phyloP scores from a whole-genome alignment of 2,888 invertebrate genomes.

The Dolichopus griseipennis region DNA sequence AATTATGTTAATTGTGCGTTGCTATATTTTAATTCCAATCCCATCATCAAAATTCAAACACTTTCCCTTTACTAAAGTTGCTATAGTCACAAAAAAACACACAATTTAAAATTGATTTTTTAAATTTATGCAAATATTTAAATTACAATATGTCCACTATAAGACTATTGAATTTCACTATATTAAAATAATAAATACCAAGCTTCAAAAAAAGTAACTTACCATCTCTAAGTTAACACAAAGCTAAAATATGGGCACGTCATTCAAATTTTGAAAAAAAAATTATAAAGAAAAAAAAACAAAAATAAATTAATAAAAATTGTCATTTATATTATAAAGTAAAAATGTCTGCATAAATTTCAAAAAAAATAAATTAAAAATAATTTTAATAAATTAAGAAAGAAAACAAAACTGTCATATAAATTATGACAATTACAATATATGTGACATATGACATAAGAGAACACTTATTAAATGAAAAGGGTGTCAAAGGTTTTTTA shows the following conservation, averaged over 20 bases:
- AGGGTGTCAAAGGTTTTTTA: background rate
- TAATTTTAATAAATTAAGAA: background rate
- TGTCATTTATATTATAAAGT: background rate
- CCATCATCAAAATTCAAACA: background rate
- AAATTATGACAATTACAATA: background rate
- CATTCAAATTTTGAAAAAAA: too few species aligned
- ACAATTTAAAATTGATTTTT: background rate
- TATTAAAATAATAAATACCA: too few species aligned
- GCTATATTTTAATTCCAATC: background rate
- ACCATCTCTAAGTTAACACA: background rate
- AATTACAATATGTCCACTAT: background rate
- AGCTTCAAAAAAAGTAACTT: background rate
- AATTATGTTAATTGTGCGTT: background rate
- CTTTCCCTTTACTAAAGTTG: background rate
- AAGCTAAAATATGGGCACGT: too few species aligned
- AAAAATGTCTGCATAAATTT: background rate
- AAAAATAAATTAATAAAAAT: background rate
- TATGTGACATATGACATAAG: background rate
- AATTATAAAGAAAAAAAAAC: too few species aligned
- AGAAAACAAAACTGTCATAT: background rate
- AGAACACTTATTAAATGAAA: background rate
- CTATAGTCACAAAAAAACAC: background rate
- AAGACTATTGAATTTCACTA: too few species aligned
- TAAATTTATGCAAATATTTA: background rate
- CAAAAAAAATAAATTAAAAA: background rate